These are phyloP conservation scores for Chymomyza fuscimana DNA, from an alignment of 2,888 invertebrate genomes.

Conservation along the genomic window DNA sequence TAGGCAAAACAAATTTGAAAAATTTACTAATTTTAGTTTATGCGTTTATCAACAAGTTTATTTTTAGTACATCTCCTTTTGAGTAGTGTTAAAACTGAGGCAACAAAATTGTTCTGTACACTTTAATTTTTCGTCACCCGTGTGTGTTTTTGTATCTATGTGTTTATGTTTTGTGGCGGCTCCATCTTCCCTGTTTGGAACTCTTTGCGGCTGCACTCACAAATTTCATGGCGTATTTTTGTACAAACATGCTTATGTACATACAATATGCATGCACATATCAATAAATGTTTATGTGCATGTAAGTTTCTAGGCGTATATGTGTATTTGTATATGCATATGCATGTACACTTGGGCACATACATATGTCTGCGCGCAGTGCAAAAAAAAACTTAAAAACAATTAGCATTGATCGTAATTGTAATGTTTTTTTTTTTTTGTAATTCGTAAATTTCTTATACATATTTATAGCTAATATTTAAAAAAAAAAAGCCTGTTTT, in stretches of 20 bases:
- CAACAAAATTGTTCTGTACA: conserved; percentile 2
- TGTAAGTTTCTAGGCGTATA: too few species aligned
- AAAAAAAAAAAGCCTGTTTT: too few species aligned
- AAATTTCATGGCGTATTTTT: neutral
- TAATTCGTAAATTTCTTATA: too few species aligned
- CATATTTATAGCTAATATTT: too few species aligned
- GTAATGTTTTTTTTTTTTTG: too few species aligned
- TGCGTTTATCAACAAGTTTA: neutral
- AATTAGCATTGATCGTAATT: too few species aligned
- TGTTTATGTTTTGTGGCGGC: neutral
- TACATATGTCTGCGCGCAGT: too few species aligned
- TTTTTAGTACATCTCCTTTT: neutral
- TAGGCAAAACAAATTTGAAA: neutral
- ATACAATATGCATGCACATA: neutral
- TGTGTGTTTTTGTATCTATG: neutral
- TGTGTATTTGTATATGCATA: too few species aligned
- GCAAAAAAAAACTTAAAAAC: too few species aligned
- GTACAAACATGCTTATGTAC: neutral
- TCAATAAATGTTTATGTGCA: neutral
- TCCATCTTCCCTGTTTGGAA: neutral
- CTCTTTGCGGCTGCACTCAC: neutral
- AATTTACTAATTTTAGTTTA: neutral
- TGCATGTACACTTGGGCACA: too few species aligned
- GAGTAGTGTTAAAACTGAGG: neutral
- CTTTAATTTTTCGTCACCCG: neutral